Percentiles rank a stretch among this genome's conserved stretches.
These are phyloP conservation scores for Platycercus adscitus DNA, from an alignment of 2,113 vertebrate species.

Conservation along the genomic window DNA sequence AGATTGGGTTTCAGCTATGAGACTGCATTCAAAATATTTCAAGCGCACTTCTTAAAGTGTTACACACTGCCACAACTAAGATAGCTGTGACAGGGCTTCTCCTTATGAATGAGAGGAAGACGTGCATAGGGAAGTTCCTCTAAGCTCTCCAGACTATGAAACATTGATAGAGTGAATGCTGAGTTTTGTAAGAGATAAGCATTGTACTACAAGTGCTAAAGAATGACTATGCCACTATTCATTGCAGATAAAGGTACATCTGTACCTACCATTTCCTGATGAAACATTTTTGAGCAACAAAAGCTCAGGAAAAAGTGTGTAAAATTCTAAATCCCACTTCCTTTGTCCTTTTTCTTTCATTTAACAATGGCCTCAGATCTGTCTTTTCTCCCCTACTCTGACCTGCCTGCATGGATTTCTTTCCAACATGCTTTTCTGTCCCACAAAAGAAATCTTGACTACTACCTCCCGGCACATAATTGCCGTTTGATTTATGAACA, in stretches of 20 bases:
- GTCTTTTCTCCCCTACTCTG: not conserved
- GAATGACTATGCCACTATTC: not conserved
- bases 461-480: not conserved
- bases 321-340: not conserved
- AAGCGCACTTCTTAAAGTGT: not conserved
- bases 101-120: not conserved
- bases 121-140: not conserved
- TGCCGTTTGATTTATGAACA: slow-evolving; percentile 1
- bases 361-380: not conserved
- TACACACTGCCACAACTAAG: not conserved
- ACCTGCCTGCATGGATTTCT: not conserved
- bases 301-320: not conserved
- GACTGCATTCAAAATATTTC: not conserved
- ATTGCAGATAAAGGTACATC: not conserved
- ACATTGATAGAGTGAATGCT: not conserved
- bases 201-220: not conserved
- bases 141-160: not conserved
- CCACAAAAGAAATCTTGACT: not conserved
- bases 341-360: not conserved
- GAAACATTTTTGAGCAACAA: not conserved
- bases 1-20: not conserved
- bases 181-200: not conserved
- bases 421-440: not conserved
- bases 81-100: not conserved
- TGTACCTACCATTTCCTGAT: not conserved